These are phyloP conservation scores for Habropoda laboriosa DNA, from an alignment of 1,140 invertebrate genomes.

Conservation along the genomic window DNA sequence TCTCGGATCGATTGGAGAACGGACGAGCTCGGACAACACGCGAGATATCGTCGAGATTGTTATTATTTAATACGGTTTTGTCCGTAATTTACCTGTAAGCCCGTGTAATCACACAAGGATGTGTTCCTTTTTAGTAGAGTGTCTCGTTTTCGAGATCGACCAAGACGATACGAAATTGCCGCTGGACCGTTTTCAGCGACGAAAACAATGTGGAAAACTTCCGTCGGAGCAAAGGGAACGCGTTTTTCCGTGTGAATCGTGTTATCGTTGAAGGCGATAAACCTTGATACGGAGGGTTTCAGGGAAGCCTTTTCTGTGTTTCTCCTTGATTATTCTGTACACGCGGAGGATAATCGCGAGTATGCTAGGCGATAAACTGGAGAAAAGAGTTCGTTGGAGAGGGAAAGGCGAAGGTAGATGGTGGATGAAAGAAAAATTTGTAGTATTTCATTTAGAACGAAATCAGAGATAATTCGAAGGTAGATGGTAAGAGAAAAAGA, in stretches of 20 bases:
- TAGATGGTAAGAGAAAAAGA: too few relatives aligned
- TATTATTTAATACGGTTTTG: background rate
- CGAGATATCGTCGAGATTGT: background rate
- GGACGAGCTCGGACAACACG: too few relatives aligned
- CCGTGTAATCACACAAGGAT: background rate
- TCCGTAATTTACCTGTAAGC: background rate
- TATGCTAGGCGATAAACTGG: too few relatives aligned
- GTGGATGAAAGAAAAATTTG: too few relatives aligned
- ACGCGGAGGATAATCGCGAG: too few relatives aligned
- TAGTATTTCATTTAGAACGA: too few relatives aligned
- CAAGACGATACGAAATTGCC: too few relatives aligned
- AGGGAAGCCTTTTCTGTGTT: background rate
- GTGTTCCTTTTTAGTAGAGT: background rate
- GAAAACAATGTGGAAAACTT: background rate
- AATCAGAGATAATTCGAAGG: too few relatives aligned
- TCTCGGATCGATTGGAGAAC: background rate
- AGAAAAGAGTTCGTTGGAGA: too few relatives aligned
- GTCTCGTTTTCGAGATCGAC: background rate
- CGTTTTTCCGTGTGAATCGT: background rate
- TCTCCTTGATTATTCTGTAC: too few relatives aligned
- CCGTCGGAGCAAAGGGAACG: background rate
- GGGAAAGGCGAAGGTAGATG: too few relatives aligned
- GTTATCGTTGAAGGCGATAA: background rate
- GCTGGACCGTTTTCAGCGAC: background rate
- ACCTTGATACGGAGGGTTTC: background rate